phyloP scores from a whole-genome alignment of 2,797 vertebrate species.

The Silurus lanzhouensis region DNA sequence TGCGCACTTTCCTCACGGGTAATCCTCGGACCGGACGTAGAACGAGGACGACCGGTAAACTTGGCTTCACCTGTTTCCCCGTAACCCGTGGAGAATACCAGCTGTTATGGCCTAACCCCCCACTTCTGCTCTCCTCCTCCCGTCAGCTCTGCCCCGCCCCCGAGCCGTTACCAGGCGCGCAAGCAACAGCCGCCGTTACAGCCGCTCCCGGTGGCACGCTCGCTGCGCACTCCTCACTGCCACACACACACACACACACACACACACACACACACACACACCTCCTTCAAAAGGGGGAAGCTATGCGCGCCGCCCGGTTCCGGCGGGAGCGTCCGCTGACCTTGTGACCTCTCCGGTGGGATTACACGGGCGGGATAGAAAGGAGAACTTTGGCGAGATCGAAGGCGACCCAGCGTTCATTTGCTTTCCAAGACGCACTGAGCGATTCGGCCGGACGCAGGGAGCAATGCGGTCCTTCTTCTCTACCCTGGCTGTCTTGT shows the following conservation, averaged over 20 bases:
- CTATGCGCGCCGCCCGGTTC: constrained; percentile 72
- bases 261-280: constrained; percentile 44
- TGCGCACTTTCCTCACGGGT: constrained; percentile 4
- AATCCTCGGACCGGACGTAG: constrained; percentile 16
- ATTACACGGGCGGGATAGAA: constrained; percentile 67
- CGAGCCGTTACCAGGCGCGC: constrained; percentile 53
- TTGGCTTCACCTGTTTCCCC: constrained; percentile 78
- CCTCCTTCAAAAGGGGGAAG: constrained; percentile 65
- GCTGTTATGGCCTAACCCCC: constrained; percentile 62
- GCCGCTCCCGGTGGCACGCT: constrained; percentile 74
- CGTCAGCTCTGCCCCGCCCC: constrained; percentile 63
- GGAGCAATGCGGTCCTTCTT: constrained; percentile 83
- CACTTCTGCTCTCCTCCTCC: constrained; percentile 56
- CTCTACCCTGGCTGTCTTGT: constrained; percentile 84
- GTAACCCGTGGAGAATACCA: constrained; percentile 64
- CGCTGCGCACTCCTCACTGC: constrained; percentile 49
- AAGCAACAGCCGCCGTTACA: constrained; percentile 59
- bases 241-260: constrained; percentile 40
- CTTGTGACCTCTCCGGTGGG: constrained; percentile 71
- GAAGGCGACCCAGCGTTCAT: constrained; percentile 61
- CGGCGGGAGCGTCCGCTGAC: constrained; percentile 72
- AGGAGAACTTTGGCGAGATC: constrained; percentile 58
- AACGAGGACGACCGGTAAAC: constrained; percentile 58
- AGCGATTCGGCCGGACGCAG: constrained; percentile 71
- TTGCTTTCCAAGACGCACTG: constrained; percentile 51